A percentile compares a stretch with the other conserved stretches of the same genome.
Conservation (phyloP, 2,113 vertebrate species). For the Plecotus auritus region DNA sequence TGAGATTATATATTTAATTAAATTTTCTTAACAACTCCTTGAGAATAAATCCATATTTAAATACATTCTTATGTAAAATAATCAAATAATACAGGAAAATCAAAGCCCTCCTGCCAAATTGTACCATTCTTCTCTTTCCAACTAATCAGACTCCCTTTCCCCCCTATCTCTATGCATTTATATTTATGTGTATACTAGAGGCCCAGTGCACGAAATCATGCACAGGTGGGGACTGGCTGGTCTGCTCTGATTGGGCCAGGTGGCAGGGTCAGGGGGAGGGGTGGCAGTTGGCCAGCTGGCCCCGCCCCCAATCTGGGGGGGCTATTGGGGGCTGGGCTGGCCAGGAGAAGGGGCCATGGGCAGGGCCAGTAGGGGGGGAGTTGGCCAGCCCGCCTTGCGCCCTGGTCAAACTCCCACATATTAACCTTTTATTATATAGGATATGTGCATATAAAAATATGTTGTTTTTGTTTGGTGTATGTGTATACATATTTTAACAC, state of each 20-base stretch:
- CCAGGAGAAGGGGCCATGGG: too few relatives aligned
- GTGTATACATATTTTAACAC: background rate
- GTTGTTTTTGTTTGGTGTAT: background rate
- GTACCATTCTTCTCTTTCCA: background rate
- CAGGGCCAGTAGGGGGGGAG: too few relatives aligned
- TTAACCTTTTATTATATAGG: too few relatives aligned
- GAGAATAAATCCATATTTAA: background rate
- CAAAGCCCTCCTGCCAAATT: background rate
- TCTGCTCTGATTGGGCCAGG: too few relatives aligned
- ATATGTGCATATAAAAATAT: background rate
- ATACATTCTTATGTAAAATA: background rate
- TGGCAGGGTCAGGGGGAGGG: accelerated
- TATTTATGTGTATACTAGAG: background rate
- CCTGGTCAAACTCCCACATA: too few relatives aligned
- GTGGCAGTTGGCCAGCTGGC: too few relatives aligned
- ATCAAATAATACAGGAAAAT: background rate
- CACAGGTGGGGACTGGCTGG: too few relatives aligned
- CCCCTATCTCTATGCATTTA: background rate
- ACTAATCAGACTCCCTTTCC: background rate
- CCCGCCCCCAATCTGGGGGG: too few relatives aligned
- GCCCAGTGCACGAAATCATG: too few relatives aligned
- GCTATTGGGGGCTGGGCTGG: too few relatives aligned
- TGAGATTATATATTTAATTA: background rate
- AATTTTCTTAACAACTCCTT: background rate
- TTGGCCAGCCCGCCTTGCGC: too few relatives aligned